Conservation (phyloP, 2,888 invertebrate species). For the Bugula neritina region DNA sequence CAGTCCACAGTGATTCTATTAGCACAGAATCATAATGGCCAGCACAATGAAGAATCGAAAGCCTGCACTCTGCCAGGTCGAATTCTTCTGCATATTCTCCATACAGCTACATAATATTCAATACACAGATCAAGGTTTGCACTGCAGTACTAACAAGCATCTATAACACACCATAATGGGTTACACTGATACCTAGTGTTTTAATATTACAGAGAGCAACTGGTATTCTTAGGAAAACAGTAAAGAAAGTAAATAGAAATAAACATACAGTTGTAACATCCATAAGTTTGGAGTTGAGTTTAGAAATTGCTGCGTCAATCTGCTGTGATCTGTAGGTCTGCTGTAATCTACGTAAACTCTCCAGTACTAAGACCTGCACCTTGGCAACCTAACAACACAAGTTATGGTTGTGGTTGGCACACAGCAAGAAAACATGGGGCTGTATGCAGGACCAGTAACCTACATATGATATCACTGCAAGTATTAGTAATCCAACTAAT, state of each 20-base stretch:
- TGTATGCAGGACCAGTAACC: no score
- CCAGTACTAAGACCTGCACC: conserved; percentile 59
- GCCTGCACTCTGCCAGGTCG: conserved; percentile 83
- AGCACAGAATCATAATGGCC: conserved; percentile 81
- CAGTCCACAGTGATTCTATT: conserved; percentile 85
- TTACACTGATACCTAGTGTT: no score
- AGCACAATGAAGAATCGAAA: conserved; percentile 89
- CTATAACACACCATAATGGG: no score
- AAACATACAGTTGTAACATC: conserved; percentile 75
- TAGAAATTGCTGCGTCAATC: conserved; percentile 59
- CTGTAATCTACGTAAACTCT: conserved; percentile 60
- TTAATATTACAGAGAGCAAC: conserved; percentile 11
- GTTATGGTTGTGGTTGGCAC: no score
- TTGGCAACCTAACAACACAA: conserved; percentile 49
- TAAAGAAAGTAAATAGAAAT: no score
- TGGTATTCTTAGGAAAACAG: no score
- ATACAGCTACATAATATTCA: conserved; percentile 64
- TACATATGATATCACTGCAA: no score
- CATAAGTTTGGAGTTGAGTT: conserved; percentile 73
- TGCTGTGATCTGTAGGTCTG: conserved; percentile 44
- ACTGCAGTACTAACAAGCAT: no score
- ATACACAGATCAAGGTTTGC: no score
- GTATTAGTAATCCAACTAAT: no score
- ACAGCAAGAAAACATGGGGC: no score
- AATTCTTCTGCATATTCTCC: conserved; percentile 86